phyloP scores from a whole-genome alignment of 2,888 invertebrate species.

The Drosophila diplacantha region DNA sequence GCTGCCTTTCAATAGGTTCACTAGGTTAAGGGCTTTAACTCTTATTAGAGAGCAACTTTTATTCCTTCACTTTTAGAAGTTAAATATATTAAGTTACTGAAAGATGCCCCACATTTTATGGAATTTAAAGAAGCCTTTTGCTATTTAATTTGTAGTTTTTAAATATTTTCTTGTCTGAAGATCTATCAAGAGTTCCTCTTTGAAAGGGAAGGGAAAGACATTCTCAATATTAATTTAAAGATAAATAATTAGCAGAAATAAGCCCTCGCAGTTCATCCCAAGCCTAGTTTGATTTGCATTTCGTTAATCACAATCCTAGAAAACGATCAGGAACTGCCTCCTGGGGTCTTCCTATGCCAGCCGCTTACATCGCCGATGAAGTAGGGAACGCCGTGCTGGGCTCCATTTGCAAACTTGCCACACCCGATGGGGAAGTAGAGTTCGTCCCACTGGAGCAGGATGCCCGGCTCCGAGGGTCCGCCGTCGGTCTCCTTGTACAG shows the following conservation, averaged over 20 bases:
- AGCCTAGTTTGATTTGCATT: not conserved
- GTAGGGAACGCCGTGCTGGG: conserved; percentile 73
- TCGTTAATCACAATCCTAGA: not conserved
- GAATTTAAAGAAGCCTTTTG: not conserved
- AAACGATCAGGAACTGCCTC: conserved; percentile 1
- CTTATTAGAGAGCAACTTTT: not conserved
- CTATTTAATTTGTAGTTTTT: not conserved
- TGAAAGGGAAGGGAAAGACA: no score
- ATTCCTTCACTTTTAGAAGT: not conserved
- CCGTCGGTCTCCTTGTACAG: conserved; percentile 61
- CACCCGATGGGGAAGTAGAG: conserved; percentile 87
- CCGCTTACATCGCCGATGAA: conserved; percentile 66
- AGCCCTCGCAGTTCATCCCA: not conserved
- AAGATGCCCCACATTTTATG: not conserved
- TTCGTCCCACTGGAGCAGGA: conserved; percentile 82
- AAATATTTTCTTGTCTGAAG: not conserved
- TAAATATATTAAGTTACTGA: not conserved
- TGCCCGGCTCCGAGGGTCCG: conserved; percentile 78
- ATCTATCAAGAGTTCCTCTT: not conserved
- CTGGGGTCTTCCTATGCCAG: not conserved
- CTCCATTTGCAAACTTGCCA: conserved; percentile 79
- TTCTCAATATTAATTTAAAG: no score
- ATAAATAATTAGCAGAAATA: no score
- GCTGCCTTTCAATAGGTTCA: not conserved
- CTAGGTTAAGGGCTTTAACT: not conserved